Base-by-base conservation (phyloP, 2,113 vertebrate genomes). In the Saccopteryx leptura region DNA sequence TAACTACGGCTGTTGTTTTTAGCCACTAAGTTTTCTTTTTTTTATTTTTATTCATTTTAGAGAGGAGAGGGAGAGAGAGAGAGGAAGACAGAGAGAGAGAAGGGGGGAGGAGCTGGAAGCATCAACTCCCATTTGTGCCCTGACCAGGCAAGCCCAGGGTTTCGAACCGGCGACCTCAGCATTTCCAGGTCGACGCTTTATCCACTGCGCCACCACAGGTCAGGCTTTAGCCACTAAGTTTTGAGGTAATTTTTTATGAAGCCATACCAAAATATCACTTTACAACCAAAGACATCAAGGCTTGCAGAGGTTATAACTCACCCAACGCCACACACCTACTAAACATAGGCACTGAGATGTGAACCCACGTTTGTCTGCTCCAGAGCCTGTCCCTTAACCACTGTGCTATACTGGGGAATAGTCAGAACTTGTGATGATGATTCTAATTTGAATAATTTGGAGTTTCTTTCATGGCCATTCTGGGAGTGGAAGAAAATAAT, bases 391-490 rank as follows among this genome's bases (percentile, higher is more conserved):
- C 65, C 78, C 39, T 88, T 63, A 74, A 80, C 61, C 72, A 18
- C 71, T 2, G 7, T 7, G 65, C 69, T n/a, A 0, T n/a, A 1
- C 39, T 33, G 33, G 69, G 18, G 4, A 74, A 71, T 19, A 19
- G 10, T 81, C 61, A 58, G 60, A 88, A 86, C 33, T 95, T 81
- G 18, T 33, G 33, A 50, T 48, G 69, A 84, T 80, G 93, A 60
- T 60, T 93, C 71, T 52, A 33, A 78, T 90, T 61, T 87, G 69
- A 91, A 24, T 89, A 68, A 33, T 95, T 95, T 85, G 72, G 68
- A 82, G 17, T 75, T 90, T 96, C 75, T 75, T 63, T 58, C 78
- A 8, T 50, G 56, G 52, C 33, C 60, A 46, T 81, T 71, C 10
- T 68, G 39, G 50, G 56, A 91, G 52, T 26, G 18, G 90, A 50